Base-by-base conservation (phyloP, 2,888 invertebrate genomes). In the Parnassius mnemosyne region DNA sequence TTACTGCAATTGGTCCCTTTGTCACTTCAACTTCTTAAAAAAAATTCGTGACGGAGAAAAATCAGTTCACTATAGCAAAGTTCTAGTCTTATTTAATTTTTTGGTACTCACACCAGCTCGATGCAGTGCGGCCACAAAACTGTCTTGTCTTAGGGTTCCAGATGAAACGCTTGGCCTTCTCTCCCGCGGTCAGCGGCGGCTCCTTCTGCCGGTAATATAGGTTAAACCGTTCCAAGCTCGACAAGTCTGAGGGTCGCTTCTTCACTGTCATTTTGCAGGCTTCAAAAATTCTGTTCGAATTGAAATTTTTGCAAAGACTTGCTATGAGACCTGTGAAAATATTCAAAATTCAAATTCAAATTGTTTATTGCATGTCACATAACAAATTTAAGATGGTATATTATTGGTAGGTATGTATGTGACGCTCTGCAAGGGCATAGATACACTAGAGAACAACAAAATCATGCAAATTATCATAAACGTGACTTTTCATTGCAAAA, bases 101-200 rank as follows among this genome's bases (percentile, higher is more conserved):
- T 51, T 3, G 9, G 34, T 58, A 94, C 96, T 96, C 85, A 97
- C 97, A 94, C 97, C 97, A 97, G 83, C 96, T 96, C 10, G 93
- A 87, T 16, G 93, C 94, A 9, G 95, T 96, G 73, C 97, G 92
- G 60, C 97, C 97, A 64, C 95, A 94, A 78, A 97, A 93, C 79
- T 94, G 93, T 73, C 92, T 94, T 9, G 94, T 94, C 76, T 95
- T 94, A 0, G 94, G 92, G 84, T 97, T 95, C 93, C 95, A 97
- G 53, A 97, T 77, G 88, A 95, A 96, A 70, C 93, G 85, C 78
- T 93, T 93, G 60, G 94, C 76, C 67, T 93, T 92, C 78, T 95
- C 90, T 66, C 92, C 91, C 52, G 86, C 89, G 1, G 93, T 89
- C 51, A 94, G 78, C 1, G 93, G 80, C 60, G 93, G 92, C 69